Evolutionary conservation across 2,888 invertebrate genomes (phyloP).

Genomic region (Drosophila lutescens): DNA sequence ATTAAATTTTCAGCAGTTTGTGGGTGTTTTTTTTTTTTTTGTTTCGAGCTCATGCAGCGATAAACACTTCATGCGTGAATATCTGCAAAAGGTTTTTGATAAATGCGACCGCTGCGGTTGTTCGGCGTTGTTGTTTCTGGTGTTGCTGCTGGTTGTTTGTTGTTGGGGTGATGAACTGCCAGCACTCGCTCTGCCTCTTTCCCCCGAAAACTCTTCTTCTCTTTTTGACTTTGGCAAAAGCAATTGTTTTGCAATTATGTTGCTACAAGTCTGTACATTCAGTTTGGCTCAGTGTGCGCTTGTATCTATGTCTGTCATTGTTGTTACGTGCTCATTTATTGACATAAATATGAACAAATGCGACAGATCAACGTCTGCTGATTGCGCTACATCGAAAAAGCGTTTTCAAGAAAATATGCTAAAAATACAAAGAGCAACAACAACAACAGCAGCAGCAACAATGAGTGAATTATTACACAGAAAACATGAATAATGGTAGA

Average conservation of each 20-base stretch:
- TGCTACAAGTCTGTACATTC: slow-evolving; percentile 39
- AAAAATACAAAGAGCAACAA: slow-evolving; percentile 38
- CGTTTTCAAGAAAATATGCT: slow-evolving; percentile 50
- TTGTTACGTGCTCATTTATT: slow-evolving; percentile 74
- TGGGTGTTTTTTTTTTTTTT: slow-evolving; percentile 61
- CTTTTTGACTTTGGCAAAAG: slow-evolving; percentile 18
- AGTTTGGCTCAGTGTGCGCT: slow-evolving; percentile 1
- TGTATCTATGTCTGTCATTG: slow-evolving; percentile 59
- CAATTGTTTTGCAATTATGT: slow-evolving; percentile 74
- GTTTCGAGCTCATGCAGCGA: slow-evolving; percentile 64
- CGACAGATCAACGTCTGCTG: slow-evolving; percentile 67
- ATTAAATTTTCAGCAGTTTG: slow-evolving; percentile 63
- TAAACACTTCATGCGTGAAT: slow-evolving; percentile 81
- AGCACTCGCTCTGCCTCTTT: slow-evolving; percentile 28
- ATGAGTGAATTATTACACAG: slow-evolving; percentile 8
- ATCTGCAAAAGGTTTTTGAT: slow-evolving; percentile 75
- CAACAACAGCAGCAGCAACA: slow-evolving; percentile 34
- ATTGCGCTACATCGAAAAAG: slow-evolving; percentile 65
- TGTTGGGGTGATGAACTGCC: slow-evolving; percentile 65
- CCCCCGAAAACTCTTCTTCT: slow-evolving; percentile 8
- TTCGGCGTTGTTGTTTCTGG: slow-evolving; percentile 25
- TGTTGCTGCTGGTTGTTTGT: slow-evolving; percentile 35
- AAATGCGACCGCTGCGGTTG: slow-evolving; percentile 61
- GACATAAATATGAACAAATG: slow-evolving; percentile 69
- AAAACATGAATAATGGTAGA: neutral